phyloP scores from a whole-genome alignment of 2,888 invertebrate species.

The Achlya flavicornis region DNA sequence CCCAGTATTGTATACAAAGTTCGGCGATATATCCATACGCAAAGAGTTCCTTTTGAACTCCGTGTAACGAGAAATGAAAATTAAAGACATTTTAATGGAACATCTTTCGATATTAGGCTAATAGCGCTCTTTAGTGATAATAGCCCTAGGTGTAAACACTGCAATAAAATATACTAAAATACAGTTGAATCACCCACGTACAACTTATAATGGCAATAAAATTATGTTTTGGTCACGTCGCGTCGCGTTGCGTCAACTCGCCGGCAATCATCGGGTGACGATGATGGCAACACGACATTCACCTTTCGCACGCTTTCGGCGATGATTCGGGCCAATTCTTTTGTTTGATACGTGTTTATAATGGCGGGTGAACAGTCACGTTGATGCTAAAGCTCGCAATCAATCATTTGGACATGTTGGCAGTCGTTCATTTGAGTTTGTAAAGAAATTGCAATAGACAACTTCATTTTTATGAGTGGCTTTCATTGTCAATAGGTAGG shows the following conservation, averaged over 20 bases:
- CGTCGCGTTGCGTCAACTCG: conserved; percentile 36
- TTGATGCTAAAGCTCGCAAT: conserved; percentile 26
- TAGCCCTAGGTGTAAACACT: conserved; percentile 1
- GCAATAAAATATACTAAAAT: conserved; percentile 1
- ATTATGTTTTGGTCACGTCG: conserved; percentile 1
- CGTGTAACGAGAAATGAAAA: not conserved
- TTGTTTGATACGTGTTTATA: conserved; percentile 48
- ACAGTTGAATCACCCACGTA: conserved; percentile 3
- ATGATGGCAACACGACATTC: conserved; percentile 31
- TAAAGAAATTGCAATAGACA: conserved; percentile 20
- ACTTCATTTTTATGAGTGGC: conserved; percentile 21
- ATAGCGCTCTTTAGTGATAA: too few species aligned
- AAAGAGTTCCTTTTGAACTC: not conserved
- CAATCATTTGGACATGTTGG: conserved; percentile 33
- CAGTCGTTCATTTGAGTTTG: conserved; percentile 17
- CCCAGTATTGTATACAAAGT: too few species aligned
- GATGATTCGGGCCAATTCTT: conserved; percentile 48
- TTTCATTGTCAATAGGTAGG: not conserved
- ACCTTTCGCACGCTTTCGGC: conserved; percentile 55
- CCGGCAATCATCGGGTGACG: conserved; percentile 30
- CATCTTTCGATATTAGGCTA: not conserved
- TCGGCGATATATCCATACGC: too few species aligned
- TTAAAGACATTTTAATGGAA: not conserved
- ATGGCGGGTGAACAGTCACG: conserved; percentile 42
- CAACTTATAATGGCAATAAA: conserved; percentile 6